Base-by-base conservation (phyloP, 64 coral and sea anemone species). In the Montipora efflorescens region DNA sequence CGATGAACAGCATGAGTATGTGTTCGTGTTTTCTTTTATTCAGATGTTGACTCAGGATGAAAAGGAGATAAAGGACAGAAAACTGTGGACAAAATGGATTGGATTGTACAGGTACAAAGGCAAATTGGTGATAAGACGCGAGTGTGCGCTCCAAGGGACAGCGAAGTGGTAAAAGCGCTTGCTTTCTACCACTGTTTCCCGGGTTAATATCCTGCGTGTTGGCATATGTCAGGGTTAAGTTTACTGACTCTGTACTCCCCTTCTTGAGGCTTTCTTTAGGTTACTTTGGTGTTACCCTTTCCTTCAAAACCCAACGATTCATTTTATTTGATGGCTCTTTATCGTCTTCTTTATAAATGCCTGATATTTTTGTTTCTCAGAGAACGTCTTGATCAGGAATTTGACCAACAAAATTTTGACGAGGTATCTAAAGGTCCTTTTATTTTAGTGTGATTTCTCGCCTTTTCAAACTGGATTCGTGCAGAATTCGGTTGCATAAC, bases 31-130 rank as follows among this genome's bases (percentile, higher is more conserved):
- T 67, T 23, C 5, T 21, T 61, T 9, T 1, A 81, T 43, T 83
- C 59, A 83, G 81, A 67, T 46, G 81, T 83, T 43, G 66, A 67
- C 81, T 67, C 81, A 83, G 64, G 7, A 64, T 16, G 81, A 67
- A 67, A 83, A 83, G 16, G 81, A 83, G 20, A 18, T 11, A 12
- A 67, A 67, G n/a, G 81, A 83, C 59, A 64, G 81, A 1, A 62
- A 46, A 16, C 45, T 83, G 59, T 83, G 81, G 81, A 83, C 58
- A 11, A 22, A 83, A 15, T 83, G 81, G 81, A 83, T 83, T 59
- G 21, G 25, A 15, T 3, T 8, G 8, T 83, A 83, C 59, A 83
- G 64, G 81, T 83, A 18, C 46, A n/a, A 10, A 18, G 13, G 0
- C 67, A 5, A 9, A 3, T 23, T 28, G 21, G 4, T 36, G 6